phyloP scores from a whole-genome alignment of 2,888 invertebrate genomes.

The Mimachlamys varia region DNA sequence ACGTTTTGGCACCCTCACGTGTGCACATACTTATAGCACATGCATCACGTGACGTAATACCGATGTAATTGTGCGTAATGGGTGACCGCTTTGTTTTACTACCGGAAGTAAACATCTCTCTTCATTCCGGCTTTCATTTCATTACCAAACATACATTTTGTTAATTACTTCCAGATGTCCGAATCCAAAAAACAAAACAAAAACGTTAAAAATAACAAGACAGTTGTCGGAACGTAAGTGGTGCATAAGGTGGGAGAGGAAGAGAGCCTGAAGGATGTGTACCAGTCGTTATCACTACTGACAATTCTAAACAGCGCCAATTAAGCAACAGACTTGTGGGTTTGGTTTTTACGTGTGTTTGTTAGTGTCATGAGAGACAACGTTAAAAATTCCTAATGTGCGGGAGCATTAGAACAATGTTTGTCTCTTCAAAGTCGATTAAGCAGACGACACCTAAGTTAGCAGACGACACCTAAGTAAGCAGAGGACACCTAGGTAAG shows the following conservation, averaged over 20 bases:
- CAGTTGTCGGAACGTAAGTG: neutral
- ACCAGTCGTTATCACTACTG: neutral
- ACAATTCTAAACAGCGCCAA: neutral
- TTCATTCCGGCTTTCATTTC: neutral
- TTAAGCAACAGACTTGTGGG: neutral
- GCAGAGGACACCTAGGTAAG: too few species aligned
- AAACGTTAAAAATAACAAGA: neutral
- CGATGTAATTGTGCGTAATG: neutral
- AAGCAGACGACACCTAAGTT: too few species aligned
- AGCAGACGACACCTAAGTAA: too few species aligned
- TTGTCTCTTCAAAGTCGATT: too few species aligned
- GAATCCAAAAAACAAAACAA: neutral
- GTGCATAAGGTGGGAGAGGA: neutral
- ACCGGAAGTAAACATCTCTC: constrained; percentile 21
- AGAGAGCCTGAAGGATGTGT: neutral
- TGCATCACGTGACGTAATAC: neutral
- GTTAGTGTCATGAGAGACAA: neutral
- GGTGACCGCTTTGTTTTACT: constrained; percentile 25
- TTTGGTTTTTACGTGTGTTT: neutral
- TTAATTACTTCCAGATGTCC: constrained; percentile 9
- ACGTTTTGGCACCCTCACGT: neutral
- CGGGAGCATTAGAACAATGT: neutral
- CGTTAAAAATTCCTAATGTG: too few species aligned
- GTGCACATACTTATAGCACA: neutral
- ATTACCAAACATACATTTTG: neutral